Evolutionary conservation across 2,888 invertebrate genomes (phyloP), one percentile per base, ranked within the genome.

Genomic region (Stratiomys singularior): DNA sequence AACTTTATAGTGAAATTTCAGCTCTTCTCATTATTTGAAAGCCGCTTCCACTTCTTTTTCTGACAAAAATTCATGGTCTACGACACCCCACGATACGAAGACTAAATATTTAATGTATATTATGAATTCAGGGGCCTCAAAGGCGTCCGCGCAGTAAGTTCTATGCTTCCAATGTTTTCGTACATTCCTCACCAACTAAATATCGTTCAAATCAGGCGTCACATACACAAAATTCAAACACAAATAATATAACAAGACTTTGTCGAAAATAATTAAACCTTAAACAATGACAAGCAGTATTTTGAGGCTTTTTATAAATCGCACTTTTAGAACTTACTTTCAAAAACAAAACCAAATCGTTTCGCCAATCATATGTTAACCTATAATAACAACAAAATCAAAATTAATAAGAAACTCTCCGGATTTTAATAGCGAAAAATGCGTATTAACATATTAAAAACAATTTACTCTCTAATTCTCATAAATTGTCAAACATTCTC

Each of bases 281-380:
- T 47, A 56, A 37, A 79, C 71, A 79, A 66, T 52, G 60, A 60
- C 74, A 77, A 78, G 79, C 78, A 80, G 78, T 77, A 80, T 78
- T 77, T 80, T 80, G 79, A 79, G 78, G 81, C 81, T 81, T 81
- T 79, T 81, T 81, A 81, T 79, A 72, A 46, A 79, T 60, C 78
- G 80, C 80, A 80, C 80, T 60, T 27, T 58, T 58, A 27, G n/a
- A 30, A 72, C 37, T 72, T 72, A 60, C 58, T 72, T 72, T 69
- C 47, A 69, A 47, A 66, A 13, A 21, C 9, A 47, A 66, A 13
- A 21, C 9, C 9, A 37, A 66, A 66, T 66, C 46, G 25, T 69
- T 47, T 23, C 47, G 47, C 69, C 18, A 30, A 28, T 66, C 37
- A 37, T 66, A 37, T 37, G 37, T 63, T 63, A 25, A 27, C 27